Evolutionary conservation across 92 coral and sea anemone species (phyloP).

Genomic region (Galaxea fascicularis): DNA sequence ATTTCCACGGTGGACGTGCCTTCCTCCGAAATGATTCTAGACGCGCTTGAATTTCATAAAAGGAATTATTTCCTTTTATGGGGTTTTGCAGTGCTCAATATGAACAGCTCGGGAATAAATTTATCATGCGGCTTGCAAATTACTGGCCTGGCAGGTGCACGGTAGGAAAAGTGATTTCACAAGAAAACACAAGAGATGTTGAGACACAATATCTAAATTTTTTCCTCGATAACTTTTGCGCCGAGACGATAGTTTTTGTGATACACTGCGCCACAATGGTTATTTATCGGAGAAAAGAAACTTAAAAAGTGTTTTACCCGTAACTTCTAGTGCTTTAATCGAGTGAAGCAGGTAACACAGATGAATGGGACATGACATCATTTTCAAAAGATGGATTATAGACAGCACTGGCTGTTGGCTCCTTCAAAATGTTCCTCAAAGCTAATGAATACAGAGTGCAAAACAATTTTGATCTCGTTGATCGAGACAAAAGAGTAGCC

Average conservation of each 20-base stretch:
- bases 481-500: constrained; percentile 50
- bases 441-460: constrained; percentile 45
- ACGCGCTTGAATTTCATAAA: constrained; percentile 7
- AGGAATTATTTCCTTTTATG: constrained; percentile 41
- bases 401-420: not conserved
- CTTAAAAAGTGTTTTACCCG: constrained; percentile 27
- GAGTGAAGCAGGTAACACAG: constrained; percentile 34
- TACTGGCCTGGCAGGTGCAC: constrained; percentile 28
- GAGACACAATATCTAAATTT: constrained; percentile 6
- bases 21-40: constrained; percentile 4
- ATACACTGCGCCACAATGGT: not conserved
- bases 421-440: constrained; percentile 15
- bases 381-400: not conserved
- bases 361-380: constrained; percentile 37
- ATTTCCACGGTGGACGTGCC: not conserved
- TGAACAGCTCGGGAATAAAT: constrained; percentile 41
- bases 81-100: constrained; percentile 41
- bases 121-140: constrained; percentile 46
- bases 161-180: constrained; percentile 2
- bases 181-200: not conserved
- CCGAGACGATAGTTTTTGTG: not conserved
- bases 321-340: constrained; percentile 42
- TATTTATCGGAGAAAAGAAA: not conserved
- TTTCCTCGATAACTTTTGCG: not conserved
- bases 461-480: constrained; percentile 43